Evolutionary conservation across 1,140 invertebrate genomes (phyloP).

Genomic region (Drosophila ogumai): DNA sequence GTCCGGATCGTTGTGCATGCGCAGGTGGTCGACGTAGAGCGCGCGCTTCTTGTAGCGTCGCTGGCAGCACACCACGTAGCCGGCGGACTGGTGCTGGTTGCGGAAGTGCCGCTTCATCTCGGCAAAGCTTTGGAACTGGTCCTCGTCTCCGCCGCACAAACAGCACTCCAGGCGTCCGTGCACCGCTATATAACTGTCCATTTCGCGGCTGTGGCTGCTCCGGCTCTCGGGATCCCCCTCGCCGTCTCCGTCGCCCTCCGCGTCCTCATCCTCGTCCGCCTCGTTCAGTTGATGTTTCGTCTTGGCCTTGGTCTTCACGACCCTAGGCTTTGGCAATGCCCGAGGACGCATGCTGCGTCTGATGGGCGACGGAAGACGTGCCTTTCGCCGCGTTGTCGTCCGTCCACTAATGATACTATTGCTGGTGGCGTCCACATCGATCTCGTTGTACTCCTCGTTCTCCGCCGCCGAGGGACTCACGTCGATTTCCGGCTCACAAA

Average conservation of each 20-base stretch:
- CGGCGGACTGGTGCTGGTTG: constrained; percentile 36
- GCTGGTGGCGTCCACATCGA: constrained; percentile 27
- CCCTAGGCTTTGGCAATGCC: not conserved
- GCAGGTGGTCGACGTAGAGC: constrained; percentile 64
- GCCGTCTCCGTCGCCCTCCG: constrained; percentile 1
- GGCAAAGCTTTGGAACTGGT: constrained; percentile 34
- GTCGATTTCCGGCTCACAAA: constrained; percentile 53
- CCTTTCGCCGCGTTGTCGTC: not conserved
- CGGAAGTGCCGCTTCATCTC: constrained; percentile 51
- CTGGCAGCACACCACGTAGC: constrained; percentile 59
- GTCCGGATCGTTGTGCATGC: constrained; percentile 59
- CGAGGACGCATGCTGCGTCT: constrained; percentile 35
- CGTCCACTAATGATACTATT: not conserved
- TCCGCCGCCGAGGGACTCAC: constrained; percentile 25
- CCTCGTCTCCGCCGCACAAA: constrained; percentile 22
- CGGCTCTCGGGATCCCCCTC: constrained; percentile 17
- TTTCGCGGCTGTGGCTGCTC: constrained; percentile 26
- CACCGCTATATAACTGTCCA: constrained; percentile 38
- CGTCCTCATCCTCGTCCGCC: constrained; percentile 11
- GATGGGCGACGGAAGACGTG: constrained; percentile 16
- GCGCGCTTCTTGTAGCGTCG: constrained; percentile 56
- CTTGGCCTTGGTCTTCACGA: constrained; percentile 19
- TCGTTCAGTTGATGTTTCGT: constrained; percentile 22
- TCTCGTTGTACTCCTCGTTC: constrained; percentile 38
- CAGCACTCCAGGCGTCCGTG: constrained; percentile 44